These are phyloP conservation scores for Zaprionus obscuricornis DNA, from an alignment of 2,888 invertebrate species.

Conservation along the genomic window DNA sequence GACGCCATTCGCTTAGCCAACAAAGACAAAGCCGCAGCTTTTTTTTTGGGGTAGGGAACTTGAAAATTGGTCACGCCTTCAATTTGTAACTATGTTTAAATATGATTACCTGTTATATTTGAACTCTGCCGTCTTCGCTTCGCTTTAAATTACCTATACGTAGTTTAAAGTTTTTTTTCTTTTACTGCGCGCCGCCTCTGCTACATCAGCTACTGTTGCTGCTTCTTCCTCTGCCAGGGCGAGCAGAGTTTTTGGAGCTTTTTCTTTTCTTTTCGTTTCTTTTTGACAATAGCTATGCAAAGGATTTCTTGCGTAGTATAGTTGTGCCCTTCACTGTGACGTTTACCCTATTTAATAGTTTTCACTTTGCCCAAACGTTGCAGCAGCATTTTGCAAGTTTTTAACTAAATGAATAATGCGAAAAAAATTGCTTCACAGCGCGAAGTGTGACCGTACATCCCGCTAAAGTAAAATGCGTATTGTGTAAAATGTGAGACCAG, in stretches of 20 bases:
- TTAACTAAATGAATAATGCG: constrained; percentile 56
- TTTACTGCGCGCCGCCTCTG: constrained; percentile 51
- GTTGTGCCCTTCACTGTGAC: constrained; percentile 11
- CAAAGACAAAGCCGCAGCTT: too few species aligned
- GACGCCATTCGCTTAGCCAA: too few species aligned
- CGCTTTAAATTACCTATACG: constrained; percentile 22
- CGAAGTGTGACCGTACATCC: constrained; percentile 53
- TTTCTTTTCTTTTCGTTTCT: constrained; percentile 16
- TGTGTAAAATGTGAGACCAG: neutral
- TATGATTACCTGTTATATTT: constrained; percentile 45
- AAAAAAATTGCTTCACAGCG: constrained; percentile 62
- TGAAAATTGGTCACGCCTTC: constrained; percentile 3
- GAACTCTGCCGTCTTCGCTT: constrained; percentile 26
- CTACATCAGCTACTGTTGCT: constrained; percentile 33
- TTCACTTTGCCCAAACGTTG: constrained; percentile 34
- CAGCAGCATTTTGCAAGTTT: constrained; percentile 51
- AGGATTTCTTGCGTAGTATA: constrained; percentile 17
- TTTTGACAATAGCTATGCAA: constrained; percentile 12
- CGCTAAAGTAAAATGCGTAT: constrained; percentile 18
- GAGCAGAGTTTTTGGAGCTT: constrained; percentile 57
- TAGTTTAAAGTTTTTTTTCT: constrained; percentile 21
- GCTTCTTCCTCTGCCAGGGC: constrained; percentile 53
- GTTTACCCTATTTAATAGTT: constrained; percentile 41
- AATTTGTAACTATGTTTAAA: constrained; percentile 13
- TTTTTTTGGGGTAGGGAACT: constrained; percentile 19